Evolutionary conservation across 1,140 invertebrate species (phyloP), one percentile per base, ranked within the genome.

Genomic region (Drosophila nebulosa): DNA sequence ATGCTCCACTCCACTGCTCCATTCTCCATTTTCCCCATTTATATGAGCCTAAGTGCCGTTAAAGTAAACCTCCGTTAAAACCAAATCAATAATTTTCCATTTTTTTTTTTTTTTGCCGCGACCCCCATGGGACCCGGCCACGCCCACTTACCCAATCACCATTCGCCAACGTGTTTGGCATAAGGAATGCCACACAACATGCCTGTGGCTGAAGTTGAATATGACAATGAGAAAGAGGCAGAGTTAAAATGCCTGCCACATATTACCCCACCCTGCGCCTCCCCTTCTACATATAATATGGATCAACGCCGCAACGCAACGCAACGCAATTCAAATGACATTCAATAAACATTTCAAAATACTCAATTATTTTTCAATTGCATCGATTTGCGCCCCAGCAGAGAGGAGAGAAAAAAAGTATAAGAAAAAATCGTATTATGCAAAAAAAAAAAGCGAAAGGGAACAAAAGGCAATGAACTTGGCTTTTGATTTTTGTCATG

Each of bases 291-390:
- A 10, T 2, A 10, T 32, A 3, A 4, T 9, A 3, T 32, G 30
- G 27, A 42, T 12, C 27, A 58, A 16, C 53, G n/a, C 61, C n/a
- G n/a, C n/a, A 53, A 57, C 22, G 22, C 59, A 52, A 64, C 39
- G 18, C 39, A 42, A 36, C 35, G 61, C 64, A 75, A 58, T 75
- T 75, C 9, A 59, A 75, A 70, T 76, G 74, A 56, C 66, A 77
- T 69, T 76, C 74, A 76, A 76, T 76, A 76, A 70, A 58, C 74
- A 51, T 59, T 32, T 65, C 66, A 64, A 76, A 67, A 64, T 63
- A 74, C 69, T 76, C 74, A 77, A 77, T 77, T 77, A 77, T 70
- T 77, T 76, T 77, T 76, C 74, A 77, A 76, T 77, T 77, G 73
- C 66, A 69, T 56, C 66, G 73, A 77, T 70, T 69, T 77, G 58